A percentile compares a stretch with the other conserved stretches of the same genome.
phyloP scores from a whole-genome alignment of 2,113 vertebrate species.

The Phaethornis superciliosus region DNA sequence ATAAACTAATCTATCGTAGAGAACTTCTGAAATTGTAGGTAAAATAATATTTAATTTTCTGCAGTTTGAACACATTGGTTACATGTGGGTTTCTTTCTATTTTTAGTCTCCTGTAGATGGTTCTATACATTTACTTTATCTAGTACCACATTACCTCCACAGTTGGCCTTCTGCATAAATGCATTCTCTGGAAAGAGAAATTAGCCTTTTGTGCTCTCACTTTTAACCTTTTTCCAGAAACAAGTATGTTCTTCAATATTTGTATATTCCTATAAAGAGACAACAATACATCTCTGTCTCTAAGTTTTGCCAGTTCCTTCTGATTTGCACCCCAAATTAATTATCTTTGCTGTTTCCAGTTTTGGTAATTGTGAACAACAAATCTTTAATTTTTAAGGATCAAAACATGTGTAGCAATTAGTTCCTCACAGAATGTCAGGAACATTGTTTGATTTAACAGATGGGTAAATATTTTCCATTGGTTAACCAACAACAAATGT shows the following conservation, averaged over 20 bases:
- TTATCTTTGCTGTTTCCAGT: neutral
- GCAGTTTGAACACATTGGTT: neutral
- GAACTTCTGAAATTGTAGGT: neutral
- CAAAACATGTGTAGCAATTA: conserved; percentile 22
- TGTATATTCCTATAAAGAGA: neutral
- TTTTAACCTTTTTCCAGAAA: neutral
- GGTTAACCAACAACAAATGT: neutral
- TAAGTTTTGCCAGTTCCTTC: neutral
- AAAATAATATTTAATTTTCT: conserved; percentile 11
- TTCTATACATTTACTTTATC: neutral
- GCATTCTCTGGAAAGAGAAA: neutral
- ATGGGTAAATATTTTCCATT: conserved; percentile 6
- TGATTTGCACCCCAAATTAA: neutral
- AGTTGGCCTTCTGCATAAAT: neutral
- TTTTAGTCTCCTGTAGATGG: neutral
- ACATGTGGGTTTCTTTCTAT: neutral
- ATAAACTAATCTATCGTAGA: neutral
- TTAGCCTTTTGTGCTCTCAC: neutral
- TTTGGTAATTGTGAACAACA: neutral
- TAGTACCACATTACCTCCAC: neutral
- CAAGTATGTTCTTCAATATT: neutral
- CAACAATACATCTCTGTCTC: neutral
- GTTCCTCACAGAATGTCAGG: neutral
- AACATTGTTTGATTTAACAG: neutral
- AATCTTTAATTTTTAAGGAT: too few relatives aligned